phyloP scores from a whole-genome alignment of 2,113 vertebrate genomes.

The Progne subis region DNA sequence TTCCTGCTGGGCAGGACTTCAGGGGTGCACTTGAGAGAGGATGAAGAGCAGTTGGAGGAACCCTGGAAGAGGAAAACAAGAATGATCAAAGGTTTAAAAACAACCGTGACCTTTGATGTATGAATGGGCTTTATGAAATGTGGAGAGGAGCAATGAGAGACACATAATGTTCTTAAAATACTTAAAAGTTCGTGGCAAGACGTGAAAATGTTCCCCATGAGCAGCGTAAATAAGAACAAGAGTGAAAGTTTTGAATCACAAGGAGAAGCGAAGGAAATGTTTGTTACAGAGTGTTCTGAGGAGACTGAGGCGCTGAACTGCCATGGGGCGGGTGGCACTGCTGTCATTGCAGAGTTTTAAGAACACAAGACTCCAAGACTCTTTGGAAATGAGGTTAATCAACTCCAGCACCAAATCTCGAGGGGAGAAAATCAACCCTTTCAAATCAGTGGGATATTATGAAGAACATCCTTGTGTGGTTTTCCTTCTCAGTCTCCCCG shows the following conservation, averaged over 20 bases:
- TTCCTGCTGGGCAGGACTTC: not conserved
- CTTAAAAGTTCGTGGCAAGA: not conserved
- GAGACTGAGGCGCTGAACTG: not conserved
- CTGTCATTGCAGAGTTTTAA: not conserved
- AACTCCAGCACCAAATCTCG: not conserved
- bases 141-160: not conserved
- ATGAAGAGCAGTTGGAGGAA: constrained; percentile 8
- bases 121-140: not conserved
- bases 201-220: not conserved
- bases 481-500: not conserved
- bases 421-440: constrained; percentile 9
- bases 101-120: not conserved
- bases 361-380: not conserved
- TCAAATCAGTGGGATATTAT: not conserved
- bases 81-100: constrained; percentile 23
- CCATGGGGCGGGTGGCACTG: not conserved
- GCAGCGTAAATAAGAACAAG: not conserved
- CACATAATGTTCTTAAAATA: not conserved
- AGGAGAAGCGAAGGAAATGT: not conserved
- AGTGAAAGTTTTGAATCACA: not conserved
- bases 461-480: not conserved
- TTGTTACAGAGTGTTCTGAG: not conserved
- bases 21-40: not conserved
- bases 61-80: not conserved
- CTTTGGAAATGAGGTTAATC: constrained; percentile 7